Base-by-base conservation (phyloP, 2,113 vertebrate genomes). In the Hippopotamus amphibius region DNA sequence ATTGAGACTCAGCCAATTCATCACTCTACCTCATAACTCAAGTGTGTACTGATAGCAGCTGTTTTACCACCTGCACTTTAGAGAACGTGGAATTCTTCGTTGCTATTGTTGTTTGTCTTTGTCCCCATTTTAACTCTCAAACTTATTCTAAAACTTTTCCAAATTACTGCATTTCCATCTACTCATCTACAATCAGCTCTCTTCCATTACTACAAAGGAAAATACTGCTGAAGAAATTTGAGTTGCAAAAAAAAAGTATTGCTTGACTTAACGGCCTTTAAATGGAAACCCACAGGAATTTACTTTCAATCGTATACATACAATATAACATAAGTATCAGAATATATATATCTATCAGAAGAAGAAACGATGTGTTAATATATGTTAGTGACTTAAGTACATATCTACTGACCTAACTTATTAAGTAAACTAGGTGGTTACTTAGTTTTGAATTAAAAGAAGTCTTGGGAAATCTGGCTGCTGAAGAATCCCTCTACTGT, bases 381-480 rank as follows among this genome's bases (percentile, higher is more conserved):
- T 59, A 77, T 57, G 43, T 63, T 66, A 43, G 24, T 79, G 1
- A 33, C 30, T 55, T 59, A 77, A 55, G 5, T 55, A n/a, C 43
- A 9, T 79, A 63, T 24, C 53, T 15, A 33, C 37, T 65, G 66
- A 50, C 26, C 16, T 88, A 82, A 63, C 26, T 61, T 76, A 65
- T 30, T 71, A 87, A 81, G 28, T 43, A 76, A 90, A 53, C 21
- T 66, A 48, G 2, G 11, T 63, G 69, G 46, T 81, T 65, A 81
- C 28, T 95, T 86, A 65, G 30, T 74, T 95, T 88, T 81, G 41
- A 43, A 66, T 71, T 85, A 41, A 92, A 94, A 57, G 50, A 88
- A 55, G 14, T 63, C 55, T 88, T 88, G 13, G 74, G 82, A 82
- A 90, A 63, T 57, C 37, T 30, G 5, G 81, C 7, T 59, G 28